phyloP scores from a whole-genome alignment of 2,888 invertebrate species.

The Leptodirus hochenwartii region DNA sequence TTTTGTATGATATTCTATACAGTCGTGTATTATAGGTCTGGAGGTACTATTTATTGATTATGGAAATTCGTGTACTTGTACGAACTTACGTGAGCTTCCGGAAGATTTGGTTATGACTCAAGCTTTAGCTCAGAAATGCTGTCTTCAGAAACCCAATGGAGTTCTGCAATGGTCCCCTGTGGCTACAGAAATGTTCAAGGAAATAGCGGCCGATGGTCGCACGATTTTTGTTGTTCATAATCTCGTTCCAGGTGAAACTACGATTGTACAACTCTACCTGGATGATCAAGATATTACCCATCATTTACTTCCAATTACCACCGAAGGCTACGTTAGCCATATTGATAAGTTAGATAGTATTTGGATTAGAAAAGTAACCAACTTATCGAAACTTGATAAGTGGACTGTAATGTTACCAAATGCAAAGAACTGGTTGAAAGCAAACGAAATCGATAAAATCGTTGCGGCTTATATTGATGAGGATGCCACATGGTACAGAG shows the following conservation, averaged over 20 bases:
- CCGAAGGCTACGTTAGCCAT: conserved; percentile 38
- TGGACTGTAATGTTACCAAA: not conserved
- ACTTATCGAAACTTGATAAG: not conserved
- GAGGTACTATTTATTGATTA: conserved; percentile 51
- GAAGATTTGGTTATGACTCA: conserved; percentile 36
- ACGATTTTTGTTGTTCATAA: conserved; percentile 50
- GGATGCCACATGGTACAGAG: conserved; percentile 39
- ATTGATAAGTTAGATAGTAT: conserved; percentile 49
- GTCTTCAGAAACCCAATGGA: conserved; percentile 31
- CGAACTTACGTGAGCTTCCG: conserved; percentile 39
- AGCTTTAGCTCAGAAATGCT: conserved; percentile 44
- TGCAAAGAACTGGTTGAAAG: not conserved
- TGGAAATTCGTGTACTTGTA: conserved; percentile 44
- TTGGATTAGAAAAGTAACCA: conserved; percentile 38
- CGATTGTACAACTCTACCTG: conserved; percentile 39
- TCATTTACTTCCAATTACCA: conserved; percentile 27
- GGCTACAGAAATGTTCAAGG: conserved; percentile 45
- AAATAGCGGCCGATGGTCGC: conserved; percentile 48
- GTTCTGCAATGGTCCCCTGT: conserved; percentile 41
- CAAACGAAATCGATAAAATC: conserved; percentile 27
- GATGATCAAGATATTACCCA: conserved; percentile 45
- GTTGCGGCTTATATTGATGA: conserved; percentile 35
- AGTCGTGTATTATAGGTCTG: conserved; percentile 20
- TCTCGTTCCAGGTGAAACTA: conserved; percentile 45
- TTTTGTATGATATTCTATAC: too few relatives aligned